These are phyloP conservation scores for Etia nguti DNA, from an alignment of 2,113 vertebrate species.

Conservation along the genomic window DNA sequence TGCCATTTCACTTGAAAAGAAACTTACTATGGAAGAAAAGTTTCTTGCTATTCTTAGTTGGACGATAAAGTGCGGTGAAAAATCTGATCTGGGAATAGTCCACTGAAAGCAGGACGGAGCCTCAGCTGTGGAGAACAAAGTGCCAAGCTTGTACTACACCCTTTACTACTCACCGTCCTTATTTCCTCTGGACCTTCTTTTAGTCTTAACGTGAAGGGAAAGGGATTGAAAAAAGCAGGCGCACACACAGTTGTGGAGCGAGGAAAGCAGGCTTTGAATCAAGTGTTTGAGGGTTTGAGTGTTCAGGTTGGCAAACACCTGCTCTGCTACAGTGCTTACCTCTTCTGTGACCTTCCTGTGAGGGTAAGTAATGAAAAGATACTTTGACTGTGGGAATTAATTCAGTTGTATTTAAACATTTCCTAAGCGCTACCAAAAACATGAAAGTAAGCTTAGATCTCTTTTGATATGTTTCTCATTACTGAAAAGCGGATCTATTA, in stretches of 20 bases:
- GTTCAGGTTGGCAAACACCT: conserved; percentile 8
- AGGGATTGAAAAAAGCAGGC: background rate
- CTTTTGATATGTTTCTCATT: background rate
- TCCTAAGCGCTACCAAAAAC: background rate
- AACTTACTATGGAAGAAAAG: background rate
- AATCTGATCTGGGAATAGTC: conserved; percentile 35
- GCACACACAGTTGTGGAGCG: background rate
- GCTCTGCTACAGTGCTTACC: background rate
- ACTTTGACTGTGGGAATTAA: background rate
- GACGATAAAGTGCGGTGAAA: background rate
- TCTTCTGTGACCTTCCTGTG: background rate
- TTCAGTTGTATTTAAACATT: background rate
- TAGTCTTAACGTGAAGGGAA: background rate
- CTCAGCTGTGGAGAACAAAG: conserved; percentile 56
- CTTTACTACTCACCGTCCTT: conserved; percentile 24
- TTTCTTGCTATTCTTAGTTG: background rate
- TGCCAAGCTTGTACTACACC: conserved; percentile 34
- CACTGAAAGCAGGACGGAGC: conserved; percentile 36
- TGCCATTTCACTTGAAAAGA: background rate
- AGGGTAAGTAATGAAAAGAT: background rate
- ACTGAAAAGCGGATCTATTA: background rate
- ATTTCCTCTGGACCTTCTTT: conserved; percentile 29
- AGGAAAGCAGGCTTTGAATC: conserved; percentile 3
- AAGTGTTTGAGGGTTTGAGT: conserved; percentile 6
- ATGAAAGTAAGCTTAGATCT: background rate